Base-by-base conservation (phyloP, 2,797 vertebrate species). In the Urophycis tenuis region DNA sequence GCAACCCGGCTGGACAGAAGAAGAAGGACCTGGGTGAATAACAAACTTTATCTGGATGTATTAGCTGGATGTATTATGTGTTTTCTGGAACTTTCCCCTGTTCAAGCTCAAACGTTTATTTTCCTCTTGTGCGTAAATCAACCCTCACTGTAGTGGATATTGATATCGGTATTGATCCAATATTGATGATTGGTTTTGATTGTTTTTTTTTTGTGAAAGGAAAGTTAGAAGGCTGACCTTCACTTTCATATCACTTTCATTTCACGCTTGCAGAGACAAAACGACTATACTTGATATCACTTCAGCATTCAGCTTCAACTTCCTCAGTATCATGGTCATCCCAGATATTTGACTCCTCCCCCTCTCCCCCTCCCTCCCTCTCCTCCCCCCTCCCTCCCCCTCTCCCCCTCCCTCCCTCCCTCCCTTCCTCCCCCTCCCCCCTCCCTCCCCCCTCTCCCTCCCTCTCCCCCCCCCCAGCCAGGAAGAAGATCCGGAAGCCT, bases 21-120 rank as follows among this genome's bases (percentile, higher is more conserved):
- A 95, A 93, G 84, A 94, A 93, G 79, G 88, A 88, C 0, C 81
- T 93, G 41, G 95, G 95, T 95, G 81, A 60, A 0, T 34, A n/a
- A n/a, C n/a, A n/a, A n/a, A n/a, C n/a, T n/a, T n/a, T n/a, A n/a
- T n/a, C n/a, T n/a, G n/a, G n/a, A n/a, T n/a, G n/a, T n/a, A 9
- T 5, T 19, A 2, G 29, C n/a, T 75, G 25, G 19, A 7, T 14
- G 15, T 32, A 60, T 32, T 32, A n/a, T n/a, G 8, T n/a, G n/a
- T 32, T 35, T 67, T 53, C 5, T 34, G 69, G 15, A 5, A 70
- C 3, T 7, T 17, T 15, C 3, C 64, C 64, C 5, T 1, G 29
- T 31, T 31, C 30, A 1, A 60, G 49, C 15, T 22, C 45, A 64
- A 25, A 64, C n/a, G 9, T 64, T 25, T 64, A 64, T 64, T 64